phyloP scores from a whole-genome alignment of 2,113 vertebrate species.

The Lophura nycthemera region DNA sequence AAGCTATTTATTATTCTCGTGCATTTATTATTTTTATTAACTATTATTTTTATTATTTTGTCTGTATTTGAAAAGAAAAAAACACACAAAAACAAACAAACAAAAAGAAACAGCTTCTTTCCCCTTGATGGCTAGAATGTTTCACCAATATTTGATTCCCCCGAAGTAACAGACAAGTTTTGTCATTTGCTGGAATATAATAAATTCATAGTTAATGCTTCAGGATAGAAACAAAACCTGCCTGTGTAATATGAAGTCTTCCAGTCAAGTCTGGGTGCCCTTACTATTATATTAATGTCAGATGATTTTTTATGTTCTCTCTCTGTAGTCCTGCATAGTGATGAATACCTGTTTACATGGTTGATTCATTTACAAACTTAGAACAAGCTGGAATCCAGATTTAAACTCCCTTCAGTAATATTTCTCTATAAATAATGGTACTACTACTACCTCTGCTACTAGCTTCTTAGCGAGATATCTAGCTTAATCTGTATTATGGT shows the following conservation, averaged over 20 bases:
- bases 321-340: neutral
- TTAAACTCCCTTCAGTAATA: neutral
- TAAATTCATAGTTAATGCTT: neutral
- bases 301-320: neutral
- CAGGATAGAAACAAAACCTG: neutral
- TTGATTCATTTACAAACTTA: neutral
- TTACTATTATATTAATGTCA: neutral
- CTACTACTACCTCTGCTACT: neutral
- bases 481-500: neutral
- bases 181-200: neutral
- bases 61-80: neutral
- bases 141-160: neutral
- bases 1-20: neutral
- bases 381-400: neutral
- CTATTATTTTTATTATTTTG: neutral
- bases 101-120: neutral
- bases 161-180: neutral
- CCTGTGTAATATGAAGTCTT: neutral
- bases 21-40: neutral
- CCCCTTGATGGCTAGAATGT: neutral
- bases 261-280: neutral
- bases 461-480: neutral
- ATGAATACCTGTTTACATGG: neutral
- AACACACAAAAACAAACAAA: neutral
- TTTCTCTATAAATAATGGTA: neutral